Evolutionary conservation across 92 coral and sea anemone genomes (phyloP).

Genomic region (Actinostola sp.): DNA sequence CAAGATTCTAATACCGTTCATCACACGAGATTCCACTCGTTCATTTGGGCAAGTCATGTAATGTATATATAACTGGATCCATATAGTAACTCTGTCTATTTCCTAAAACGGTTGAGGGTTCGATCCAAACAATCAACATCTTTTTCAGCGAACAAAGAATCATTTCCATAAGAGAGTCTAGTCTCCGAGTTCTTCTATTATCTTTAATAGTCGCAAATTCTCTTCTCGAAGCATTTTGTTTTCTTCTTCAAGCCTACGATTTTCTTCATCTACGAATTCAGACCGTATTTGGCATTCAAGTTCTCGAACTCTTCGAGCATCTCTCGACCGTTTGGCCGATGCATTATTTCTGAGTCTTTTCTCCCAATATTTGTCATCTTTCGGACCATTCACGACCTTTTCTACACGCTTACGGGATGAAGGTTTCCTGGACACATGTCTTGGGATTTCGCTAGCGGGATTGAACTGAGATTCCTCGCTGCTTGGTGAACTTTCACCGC

Average conservation of each 20-base stretch:
- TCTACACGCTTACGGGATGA: conserved; percentile 57
- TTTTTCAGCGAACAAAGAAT: conserved; percentile 1
- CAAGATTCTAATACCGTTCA: too few species aligned
- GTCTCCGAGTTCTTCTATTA: conserved; percentile 46
- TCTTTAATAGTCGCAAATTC: conserved; percentile 63
- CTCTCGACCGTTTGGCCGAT: conserved; percentile 88
- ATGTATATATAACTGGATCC: too few species aligned
- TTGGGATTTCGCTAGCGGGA: neutral
- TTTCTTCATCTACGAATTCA: conserved; percentile 80
- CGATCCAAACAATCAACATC: neutral
- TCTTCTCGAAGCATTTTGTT: conserved; percentile 76
- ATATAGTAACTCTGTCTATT: too few species aligned
- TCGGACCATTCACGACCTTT: conserved; percentile 16
- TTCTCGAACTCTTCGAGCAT: conserved; percentile 89
- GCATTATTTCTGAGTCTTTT: conserved; percentile 86
- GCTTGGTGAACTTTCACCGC: conserved; percentile 48
- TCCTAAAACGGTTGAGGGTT: neutral
- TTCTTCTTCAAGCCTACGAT: conserved; percentile 67
- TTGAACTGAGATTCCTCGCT: conserved; percentile 31
- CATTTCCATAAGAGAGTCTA: neutral
- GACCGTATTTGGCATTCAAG: conserved; percentile 90
- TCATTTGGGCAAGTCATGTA: too few species aligned
- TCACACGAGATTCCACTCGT: too few species aligned
- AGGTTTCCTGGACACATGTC: conserved; percentile 19
- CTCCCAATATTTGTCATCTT: conserved; percentile 89